Base-by-base conservation (phyloP, 2,888 invertebrate species). In the Drosophila histrio region DNA sequence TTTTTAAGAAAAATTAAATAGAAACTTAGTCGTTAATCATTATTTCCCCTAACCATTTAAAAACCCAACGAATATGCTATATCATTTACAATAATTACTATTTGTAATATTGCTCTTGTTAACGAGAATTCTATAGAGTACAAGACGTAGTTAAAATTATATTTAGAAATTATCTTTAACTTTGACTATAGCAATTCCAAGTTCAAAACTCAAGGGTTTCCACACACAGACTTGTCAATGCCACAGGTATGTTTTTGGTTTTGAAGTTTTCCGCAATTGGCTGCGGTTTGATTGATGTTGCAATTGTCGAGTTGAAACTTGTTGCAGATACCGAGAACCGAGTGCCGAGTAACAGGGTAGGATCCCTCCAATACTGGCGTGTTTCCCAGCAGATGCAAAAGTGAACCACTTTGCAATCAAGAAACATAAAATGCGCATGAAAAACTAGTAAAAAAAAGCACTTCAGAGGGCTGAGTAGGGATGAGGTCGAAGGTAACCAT, bases 351-450 rank as follows among this genome's bases (percentile, higher is more conserved):
- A 43, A 24, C 17, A 24, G 28, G 39, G 28, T 15, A 8, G 28
- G 7, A 32, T 13, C 17, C 38, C 36, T 38, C 8, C 13, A 19
- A 39, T 58, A 36, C 53, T 28, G 21, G 39, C 32, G 5, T 32
- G 28, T 13, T 63, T 47, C 64, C 64, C 61, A 34, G 57, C 17
- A 34, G 52, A 39, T 63, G 69, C 53, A 67, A 44, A 53, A 50
- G 56, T 39, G 57, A 30, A 53, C 8, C 52, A 62, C 59, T 44
- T 43, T 47, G 72, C 79, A 67, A 79, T 76, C 76, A 67, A 65
- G 70, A 69, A 62, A 49, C 57, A 70, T 77, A 49, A 73, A 77
- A 60, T 76, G 72, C 76, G 57, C 54, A 66, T 70, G 44, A 59
- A 64, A 67, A 59, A 46, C 41, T 47, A 58, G 59, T n/a, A 57